A percentile compares a stretch with the other conserved stretches of the same genome.
phyloP scores from a whole-genome alignment of 1,140 invertebrate genomes.

The Anadara kagoshimensis region DNA sequence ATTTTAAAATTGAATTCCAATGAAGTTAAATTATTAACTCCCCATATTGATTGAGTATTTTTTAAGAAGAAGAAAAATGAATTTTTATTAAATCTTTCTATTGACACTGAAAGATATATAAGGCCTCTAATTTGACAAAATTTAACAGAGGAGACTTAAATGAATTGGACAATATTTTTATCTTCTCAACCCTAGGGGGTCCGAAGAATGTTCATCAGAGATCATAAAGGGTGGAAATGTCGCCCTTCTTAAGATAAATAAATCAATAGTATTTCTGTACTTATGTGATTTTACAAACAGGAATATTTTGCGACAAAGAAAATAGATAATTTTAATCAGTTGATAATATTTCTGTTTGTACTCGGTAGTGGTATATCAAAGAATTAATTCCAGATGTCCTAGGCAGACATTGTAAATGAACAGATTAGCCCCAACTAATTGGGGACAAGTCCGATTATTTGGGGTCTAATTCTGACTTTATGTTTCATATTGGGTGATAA shows the following conservation, averaged over 20 bases:
- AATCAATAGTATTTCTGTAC: conserved; percentile 30
- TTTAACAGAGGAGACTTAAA: too few relatives aligned
- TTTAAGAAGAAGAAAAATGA: too few relatives aligned
- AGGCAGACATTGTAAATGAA: background rate
- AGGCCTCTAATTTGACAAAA: too few relatives aligned
- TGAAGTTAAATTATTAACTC: too few relatives aligned
- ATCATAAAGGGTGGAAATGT: conserved; percentile 22
- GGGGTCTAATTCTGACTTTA: conserved; percentile 10
- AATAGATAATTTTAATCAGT: conserved; percentile 28
- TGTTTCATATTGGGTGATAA: conserved; percentile 7
- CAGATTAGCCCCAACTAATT: conserved; percentile 6
- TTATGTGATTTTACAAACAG: conserved; percentile 12
- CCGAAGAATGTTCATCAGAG: conserved; percentile 28
- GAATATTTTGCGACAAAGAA: conserved; percentile 21
- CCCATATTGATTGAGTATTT: too few relatives aligned
- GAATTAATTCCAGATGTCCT: conserved; percentile 7
- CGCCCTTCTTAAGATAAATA: conserved; percentile 23
- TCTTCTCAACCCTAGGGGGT: conserved; percentile 37
- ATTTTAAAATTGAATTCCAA: too few relatives aligned
- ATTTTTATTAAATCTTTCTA: too few relatives aligned
- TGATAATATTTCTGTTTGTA: conserved; percentile 13
- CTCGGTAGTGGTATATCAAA: background rate
- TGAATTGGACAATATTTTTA: conserved; percentile 5
- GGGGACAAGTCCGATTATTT: conserved; percentile 13
- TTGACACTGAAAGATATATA: too few relatives aligned